Conservation (phyloP, 2,113 vertebrate genomes). For the Pantherophis guttatus region DNA sequence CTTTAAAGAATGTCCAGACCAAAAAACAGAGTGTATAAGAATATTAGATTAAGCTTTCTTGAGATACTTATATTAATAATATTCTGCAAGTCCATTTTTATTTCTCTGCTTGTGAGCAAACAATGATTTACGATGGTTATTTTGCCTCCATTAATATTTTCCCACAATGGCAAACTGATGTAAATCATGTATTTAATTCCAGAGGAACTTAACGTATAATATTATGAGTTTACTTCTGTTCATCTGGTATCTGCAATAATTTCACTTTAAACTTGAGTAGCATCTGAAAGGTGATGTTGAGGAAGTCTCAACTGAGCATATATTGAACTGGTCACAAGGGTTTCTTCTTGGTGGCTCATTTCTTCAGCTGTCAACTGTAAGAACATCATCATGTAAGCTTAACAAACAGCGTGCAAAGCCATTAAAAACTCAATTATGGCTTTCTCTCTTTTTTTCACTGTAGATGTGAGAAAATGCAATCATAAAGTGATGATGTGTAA, state of each 20-base stretch:
- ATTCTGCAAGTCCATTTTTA: neutral
- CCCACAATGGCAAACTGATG: neutral
- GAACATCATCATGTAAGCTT: conserved; percentile 71
- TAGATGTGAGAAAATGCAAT: conserved; percentile 74
- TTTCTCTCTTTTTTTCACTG: conserved; percentile 67
- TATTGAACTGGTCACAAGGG: conserved; percentile 39
- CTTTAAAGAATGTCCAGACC: neutral
- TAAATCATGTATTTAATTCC: neutral
- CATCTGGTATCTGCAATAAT: conserved; percentile 32
- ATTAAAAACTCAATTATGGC: conserved; percentile 87
- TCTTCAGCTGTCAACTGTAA: conserved; percentile 66
- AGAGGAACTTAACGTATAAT: conserved; percentile 18
- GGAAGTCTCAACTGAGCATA: conserved; percentile 35
- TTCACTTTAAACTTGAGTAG: conserved; percentile 7
- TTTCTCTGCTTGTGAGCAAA: neutral
- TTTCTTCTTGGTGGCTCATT: conserved; percentile 38
- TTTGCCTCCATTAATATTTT: neutral
- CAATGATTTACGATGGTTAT: neutral
- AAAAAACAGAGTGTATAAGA: neutral
- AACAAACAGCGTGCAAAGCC: conserved; percentile 81
- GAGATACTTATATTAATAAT: neutral
- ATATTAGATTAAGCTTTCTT: neutral
- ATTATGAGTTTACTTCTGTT: conserved; percentile 24
- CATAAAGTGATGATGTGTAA: conserved; percentile 83
- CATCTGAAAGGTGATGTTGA: conserved; percentile 44